Evolutionary conservation across 1,140 invertebrate species (phyloP).

Genomic region (Gerris buenoi): DNA sequence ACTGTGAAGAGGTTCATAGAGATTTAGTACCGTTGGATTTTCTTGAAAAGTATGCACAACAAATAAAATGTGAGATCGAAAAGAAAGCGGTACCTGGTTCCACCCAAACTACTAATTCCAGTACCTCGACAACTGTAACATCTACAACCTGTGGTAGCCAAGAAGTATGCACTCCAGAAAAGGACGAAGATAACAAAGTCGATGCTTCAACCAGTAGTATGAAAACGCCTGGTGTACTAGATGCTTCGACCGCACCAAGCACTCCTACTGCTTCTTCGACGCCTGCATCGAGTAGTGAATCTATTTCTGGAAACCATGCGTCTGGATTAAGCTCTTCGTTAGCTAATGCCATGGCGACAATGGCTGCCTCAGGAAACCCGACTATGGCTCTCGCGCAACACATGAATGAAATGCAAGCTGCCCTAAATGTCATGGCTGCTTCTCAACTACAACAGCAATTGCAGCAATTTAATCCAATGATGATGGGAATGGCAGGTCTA

Average conservation of each 20-base stretch:
- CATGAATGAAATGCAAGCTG: slow-evolving; percentile 71
- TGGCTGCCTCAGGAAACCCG: slow-evolving; percentile 18
- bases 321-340: slow-evolving; percentile 28
- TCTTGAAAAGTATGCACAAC: slow-evolving; percentile 79
- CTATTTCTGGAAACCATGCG: slow-evolving; percentile 31
- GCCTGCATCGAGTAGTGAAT: slow-evolving; percentile 44
- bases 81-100: slow-evolving; percentile 57
- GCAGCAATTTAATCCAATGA: slow-evolving; percentile 62
- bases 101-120: slow-evolving; percentile 40
- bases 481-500: slow-evolving; percentile 47
- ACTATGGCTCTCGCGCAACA: slow-evolving; percentile 54
- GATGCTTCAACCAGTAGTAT: slow-evolving; percentile 29
- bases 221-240: slow-evolving; percentile 27
- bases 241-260: slow-evolving; percentile 41
- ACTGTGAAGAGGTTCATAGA: slow-evolving; percentile 88
- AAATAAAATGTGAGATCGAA: slow-evolving; percentile 72
- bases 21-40: slow-evolving; percentile 76
- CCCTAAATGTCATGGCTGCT: slow-evolving; percentile 64
- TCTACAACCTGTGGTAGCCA: slow-evolving; percentile 15
- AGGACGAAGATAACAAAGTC: slow-evolving; percentile 39
- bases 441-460: slow-evolving; percentile 68
- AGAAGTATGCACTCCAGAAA: slow-evolving; percentile 30
- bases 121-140: slow-evolving; percentile 27
- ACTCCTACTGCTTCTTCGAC: slow-evolving; percentile 40
- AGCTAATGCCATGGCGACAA: slow-evolving; percentile 22